Base-by-base conservation (phyloP, 1,140 invertebrate species). In the Alviniconcha marisindica region DNA sequence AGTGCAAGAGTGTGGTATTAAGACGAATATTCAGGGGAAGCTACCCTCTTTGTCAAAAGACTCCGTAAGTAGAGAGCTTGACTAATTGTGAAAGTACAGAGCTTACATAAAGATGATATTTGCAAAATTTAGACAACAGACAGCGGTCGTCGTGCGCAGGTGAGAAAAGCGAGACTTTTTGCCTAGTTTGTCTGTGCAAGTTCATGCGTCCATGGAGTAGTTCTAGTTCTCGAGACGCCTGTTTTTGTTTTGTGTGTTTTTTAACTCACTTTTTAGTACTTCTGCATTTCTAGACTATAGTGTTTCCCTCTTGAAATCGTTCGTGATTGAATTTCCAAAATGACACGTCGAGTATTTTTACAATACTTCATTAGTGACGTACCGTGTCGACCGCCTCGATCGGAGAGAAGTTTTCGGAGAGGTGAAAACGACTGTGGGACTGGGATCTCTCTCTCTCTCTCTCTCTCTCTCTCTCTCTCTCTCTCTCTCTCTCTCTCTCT, bases 101-200 rank as follows among this genome's bases (percentile, higher is more conserved):
- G 5, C 42, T 76, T 76, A 51, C 42, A 31, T 76, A 76, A 76
- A 51, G 33, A 76, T 76, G 73, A 76, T 28, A 74, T 74, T 40
- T 21, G 38, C 40, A 38, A 40, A 44, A 42, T 3, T 76, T 14
- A 51, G 73, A 15, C 42, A 33, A 31, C 42, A 21, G n/a, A 28
- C 18, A n/a, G 2, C 28, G 3, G 0, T 18, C 71, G 40, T 33
- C 21, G 42, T 51, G 40, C 73, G 24, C 40, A 76, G 73, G 73
- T 76, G 44, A 42, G 40, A n/a, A 21, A 3, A 3, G 4, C 15
- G n/a, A 28, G 60, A n/a, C n/a, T n/a, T 71, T n/a, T n/a, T 24
- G 24, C 56, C 4, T 4, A n/a, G 10, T n/a, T 60, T n/a, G 24
- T 60, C 3, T 10, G 5, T 69, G 28, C 7, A 10, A 31, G 63